These are phyloP conservation scores for Deilephila elpenor DNA, from an alignment of 2,888 invertebrate species.

Conservation along the genomic window DNA sequence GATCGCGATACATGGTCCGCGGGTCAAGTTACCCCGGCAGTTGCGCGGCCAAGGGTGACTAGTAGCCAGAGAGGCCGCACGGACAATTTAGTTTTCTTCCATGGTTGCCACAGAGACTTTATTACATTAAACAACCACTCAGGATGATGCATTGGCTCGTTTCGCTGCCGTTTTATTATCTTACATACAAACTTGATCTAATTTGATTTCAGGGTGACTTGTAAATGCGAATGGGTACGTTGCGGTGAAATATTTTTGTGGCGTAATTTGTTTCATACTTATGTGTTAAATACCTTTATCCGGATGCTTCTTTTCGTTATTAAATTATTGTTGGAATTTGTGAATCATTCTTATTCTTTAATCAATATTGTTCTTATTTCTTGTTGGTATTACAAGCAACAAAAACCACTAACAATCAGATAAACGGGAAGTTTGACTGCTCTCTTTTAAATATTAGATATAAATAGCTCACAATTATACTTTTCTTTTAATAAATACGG, in stretches of 20 bases:
- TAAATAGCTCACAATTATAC: too few species aligned
- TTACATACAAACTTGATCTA: constrained; percentile 26
- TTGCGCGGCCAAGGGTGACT: constrained; percentile 53
- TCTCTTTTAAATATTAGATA: too few species aligned
- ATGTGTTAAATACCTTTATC: too few species aligned
- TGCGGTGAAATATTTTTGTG: not conserved
- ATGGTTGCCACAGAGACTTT: constrained; percentile 73
- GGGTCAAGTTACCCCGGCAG: constrained; percentile 48
- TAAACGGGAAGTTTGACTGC: too few species aligned
- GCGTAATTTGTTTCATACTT: not conserved
- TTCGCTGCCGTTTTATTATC: constrained; percentile 27
- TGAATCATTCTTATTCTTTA: too few species aligned
- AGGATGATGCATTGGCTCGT: constrained; percentile 43
- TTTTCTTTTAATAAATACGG: too few species aligned
- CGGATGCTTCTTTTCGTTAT: too few species aligned
- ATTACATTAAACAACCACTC: constrained; percentile 54
- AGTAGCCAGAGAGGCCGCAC: constrained; percentile 75
- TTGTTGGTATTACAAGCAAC: too few species aligned
- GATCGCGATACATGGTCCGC: constrained; percentile 37
- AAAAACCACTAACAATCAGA: too few species aligned
- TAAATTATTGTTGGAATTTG: too few species aligned
- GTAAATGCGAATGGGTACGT: not conserved
- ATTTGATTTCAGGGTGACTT: constrained; percentile 24
- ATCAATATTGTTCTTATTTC: too few species aligned
- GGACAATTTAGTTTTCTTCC: constrained; percentile 81